Percentiles rank a stretch among this genome's conserved stretches.
phyloP scores from a whole-genome alignment of 1,140 invertebrate species.

The Zaprionus vittiger region DNA sequence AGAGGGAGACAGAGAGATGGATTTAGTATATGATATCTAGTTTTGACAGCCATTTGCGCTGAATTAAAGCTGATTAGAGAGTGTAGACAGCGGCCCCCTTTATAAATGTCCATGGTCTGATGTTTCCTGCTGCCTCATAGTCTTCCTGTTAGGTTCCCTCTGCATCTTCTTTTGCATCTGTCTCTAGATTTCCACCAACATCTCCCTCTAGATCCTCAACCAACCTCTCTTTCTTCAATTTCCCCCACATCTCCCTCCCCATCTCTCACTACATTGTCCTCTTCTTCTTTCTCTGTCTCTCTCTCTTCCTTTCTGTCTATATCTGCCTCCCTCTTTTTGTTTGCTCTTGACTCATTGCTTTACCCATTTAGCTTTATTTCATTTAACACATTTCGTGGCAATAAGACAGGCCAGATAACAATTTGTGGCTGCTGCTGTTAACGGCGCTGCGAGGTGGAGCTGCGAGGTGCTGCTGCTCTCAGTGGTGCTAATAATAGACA shows the following conservation, averaged over 20 bases:
- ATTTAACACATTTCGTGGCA: conserved; percentile 42
- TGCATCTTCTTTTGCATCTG: too few relatives aligned
- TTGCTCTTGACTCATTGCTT: neutral
- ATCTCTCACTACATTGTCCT: neutral
- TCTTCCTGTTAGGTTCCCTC: too few relatives aligned
- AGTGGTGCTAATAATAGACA: conserved; percentile 40
- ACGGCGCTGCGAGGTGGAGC: neutral
- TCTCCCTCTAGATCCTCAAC: too few relatives aligned
- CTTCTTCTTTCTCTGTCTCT: conserved; percentile 5
- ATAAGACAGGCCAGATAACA: conserved; percentile 45
- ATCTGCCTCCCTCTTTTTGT: neutral
- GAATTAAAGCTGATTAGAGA: conserved; percentile 13
- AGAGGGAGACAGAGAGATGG: neutral
- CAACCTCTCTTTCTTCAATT: too few relatives aligned
- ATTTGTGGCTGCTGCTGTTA: conserved; percentile 25
- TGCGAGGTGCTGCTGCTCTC: conserved; percentile 2
- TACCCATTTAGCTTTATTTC: conserved; percentile 24
- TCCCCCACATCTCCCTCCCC: neutral
- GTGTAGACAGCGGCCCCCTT: neutral
- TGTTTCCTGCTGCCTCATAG: too few relatives aligned
- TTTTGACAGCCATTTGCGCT: neutral
- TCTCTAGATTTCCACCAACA: too few relatives aligned
- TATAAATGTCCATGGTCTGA: neutral
- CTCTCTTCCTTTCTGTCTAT: neutral
- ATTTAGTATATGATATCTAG: neutral